Evolutionary conservation across 1,140 invertebrate genomes (phyloP), one percentile per base, ranked within the genome.

Genomic region (Arion vulgaris): DNA sequence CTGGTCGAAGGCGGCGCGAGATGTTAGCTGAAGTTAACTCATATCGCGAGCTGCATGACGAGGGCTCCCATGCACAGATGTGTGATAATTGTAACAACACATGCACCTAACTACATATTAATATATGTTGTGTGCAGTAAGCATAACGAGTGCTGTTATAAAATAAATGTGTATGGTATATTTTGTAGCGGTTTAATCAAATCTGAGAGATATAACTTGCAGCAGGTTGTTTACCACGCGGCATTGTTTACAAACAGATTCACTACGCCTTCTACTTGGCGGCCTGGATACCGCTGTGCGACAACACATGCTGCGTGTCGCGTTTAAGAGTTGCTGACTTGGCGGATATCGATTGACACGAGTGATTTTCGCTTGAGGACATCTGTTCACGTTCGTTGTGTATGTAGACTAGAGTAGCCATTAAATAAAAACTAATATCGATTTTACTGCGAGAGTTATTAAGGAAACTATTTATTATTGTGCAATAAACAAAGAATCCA

Each of bases 261-360:
- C 23, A 28, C 23, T 4, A 38, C 38, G 62, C 62, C 62, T 7
- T 66, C 62, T n/a, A n/a, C n/a, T n/a, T 66, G 19, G 62, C 28
- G 62, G 7, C n/a, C 62, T 23, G 53, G 23, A 23, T 57, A 23
- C 4, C 32, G 17, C 17, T 66, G 62, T 66, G n/a, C 9, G 2
- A 19, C 17, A 4, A 57, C 17, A 23, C 17, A 17, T 28, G 5
- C 9, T 23, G 68, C 26, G 36, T 72, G 71, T 32, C 11, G 71
- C 9, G 36, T 72, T 41, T 26, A 9, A 28, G 62, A 72, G 2
- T 72, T 72, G 71, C 71, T 72, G 71, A 72, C 36, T 41, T 72
- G 71, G 71, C 71, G 71, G 71, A 23, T 72, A 72, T 72, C 23
- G 71, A 72, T 72, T 72, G 71, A 72, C 71, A 72, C 39, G 38